Conservation (phyloP, 2,888 invertebrate genomes). For the Byasa hedistus region DNA sequence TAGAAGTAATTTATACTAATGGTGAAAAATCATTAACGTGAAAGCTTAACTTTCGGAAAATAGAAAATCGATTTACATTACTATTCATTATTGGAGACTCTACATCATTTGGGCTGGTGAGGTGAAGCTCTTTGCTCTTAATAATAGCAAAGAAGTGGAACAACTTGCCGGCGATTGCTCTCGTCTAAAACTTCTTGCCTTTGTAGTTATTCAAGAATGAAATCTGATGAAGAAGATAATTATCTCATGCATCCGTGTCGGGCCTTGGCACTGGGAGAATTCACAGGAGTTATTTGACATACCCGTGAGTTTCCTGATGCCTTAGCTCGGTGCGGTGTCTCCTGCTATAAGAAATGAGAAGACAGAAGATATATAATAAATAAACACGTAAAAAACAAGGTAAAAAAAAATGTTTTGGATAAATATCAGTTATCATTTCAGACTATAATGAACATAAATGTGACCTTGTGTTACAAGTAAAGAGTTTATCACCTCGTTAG, state of each 20-base stretch:
- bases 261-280: conserved; percentile 81
- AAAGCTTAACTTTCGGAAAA: conserved; percentile 6
- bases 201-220: conserved; percentile 26
- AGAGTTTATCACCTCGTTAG: too few species aligned
- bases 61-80: conserved; percentile 11
- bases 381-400: background rate
- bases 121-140: background rate
- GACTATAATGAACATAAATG: too few species aligned
- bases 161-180: too few species aligned
- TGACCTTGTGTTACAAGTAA: too few species aligned
- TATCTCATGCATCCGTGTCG: conserved; percentile 42
- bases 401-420: too few species aligned
- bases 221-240: conserved; percentile 33
- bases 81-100: conserved; percentile 8
- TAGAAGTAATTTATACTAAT: background rate
- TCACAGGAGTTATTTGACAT: conserved; percentile 74
- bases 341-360: conserved; percentile 24
- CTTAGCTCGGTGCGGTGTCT: conserved; percentile 59
- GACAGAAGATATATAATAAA: conserved; percentile 16
- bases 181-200: too few species aligned
- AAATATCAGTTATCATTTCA: too few species aligned
- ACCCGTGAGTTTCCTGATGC: conserved; percentile 81
- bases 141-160: too few species aligned
- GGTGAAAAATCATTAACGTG: conserved; percentile 13
- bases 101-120: conserved; percentile 2